Percentiles rank a stretch among this genome's conserved stretches.
These are phyloP conservation scores for Creontiades dilutus DNA, from an alignment of 2,888 invertebrate genomes.

Conservation along the genomic window DNA sequence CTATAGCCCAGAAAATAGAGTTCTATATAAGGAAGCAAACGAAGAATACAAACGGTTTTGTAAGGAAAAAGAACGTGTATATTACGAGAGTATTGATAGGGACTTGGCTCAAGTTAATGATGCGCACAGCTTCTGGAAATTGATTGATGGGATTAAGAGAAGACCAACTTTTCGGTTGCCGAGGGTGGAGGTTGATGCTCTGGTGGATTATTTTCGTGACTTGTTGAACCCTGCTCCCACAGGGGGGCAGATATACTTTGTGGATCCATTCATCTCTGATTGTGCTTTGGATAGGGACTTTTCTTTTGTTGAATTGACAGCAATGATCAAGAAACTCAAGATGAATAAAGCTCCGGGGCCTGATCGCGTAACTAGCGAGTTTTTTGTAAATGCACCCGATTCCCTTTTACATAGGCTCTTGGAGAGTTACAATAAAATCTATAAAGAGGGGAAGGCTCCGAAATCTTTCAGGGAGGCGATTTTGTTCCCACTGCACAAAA, in stretches of 20 bases:
- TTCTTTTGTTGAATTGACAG: too few relatives aligned
- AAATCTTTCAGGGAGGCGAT: too few relatives aligned
- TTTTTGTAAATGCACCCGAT: too few relatives aligned
- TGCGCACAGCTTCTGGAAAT: constrained; percentile 51
- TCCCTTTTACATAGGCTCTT: too few relatives aligned
- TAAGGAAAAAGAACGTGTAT: background rate
- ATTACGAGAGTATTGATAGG: background rate
- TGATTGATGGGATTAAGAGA: constrained; percentile 35
- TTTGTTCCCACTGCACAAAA: too few relatives aligned
- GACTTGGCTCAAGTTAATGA: background rate
- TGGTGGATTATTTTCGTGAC: constrained; percentile 15
- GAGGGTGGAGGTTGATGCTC: background rate
- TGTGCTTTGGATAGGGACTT: constrained; percentile 47
- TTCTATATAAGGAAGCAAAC: background rate
- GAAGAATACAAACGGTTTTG: too few relatives aligned
- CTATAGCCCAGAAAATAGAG: background rate
- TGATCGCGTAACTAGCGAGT: too few relatives aligned
- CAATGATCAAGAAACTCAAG: too few relatives aligned
- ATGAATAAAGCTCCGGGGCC: too few relatives aligned
- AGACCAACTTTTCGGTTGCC: background rate
- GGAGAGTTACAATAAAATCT: too few relatives aligned
- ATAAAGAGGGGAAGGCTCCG: too few relatives aligned
- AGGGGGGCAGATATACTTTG: background rate
- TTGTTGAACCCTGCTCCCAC: constrained; percentile 34
- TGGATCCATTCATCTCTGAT: constrained; percentile 15